Evolutionary conservation across 2,113 vertebrate genomes (phyloP).

Genomic region (Promerops cafer): DNA sequence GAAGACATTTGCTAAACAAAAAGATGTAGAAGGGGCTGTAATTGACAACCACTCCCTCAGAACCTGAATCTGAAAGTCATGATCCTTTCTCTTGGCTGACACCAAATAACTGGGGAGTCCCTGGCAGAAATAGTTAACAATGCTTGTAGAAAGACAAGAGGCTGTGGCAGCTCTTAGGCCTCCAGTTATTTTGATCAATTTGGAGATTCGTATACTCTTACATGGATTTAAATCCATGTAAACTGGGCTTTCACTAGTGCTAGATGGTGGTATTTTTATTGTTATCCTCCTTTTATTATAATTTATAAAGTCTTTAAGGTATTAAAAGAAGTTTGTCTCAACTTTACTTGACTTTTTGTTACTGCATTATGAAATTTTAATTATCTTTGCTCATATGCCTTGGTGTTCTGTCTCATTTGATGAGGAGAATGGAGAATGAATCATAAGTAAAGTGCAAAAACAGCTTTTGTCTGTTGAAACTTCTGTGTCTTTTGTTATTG

Average conservation of each 20-base stretch:
- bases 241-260: not conserved
- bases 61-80: not conserved
- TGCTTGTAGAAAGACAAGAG: not conserved
- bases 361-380: not conserved
- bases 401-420: not conserved
- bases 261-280: not conserved
- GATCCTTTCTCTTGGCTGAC: not conserved
- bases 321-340: not conserved
- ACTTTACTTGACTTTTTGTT: not conserved
- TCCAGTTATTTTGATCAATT: not conserved
- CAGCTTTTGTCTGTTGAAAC: not conserved
- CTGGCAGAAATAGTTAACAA: not conserved
- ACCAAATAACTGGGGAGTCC: not conserved
- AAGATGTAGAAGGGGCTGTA: not conserved
- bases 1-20: not conserved
- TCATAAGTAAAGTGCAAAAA: not conserved
- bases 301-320: not conserved
- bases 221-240: not conserved
- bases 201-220: not conserved
- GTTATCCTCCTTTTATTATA: not conserved
- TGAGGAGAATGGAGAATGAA: not conserved
- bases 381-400: not conserved
- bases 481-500: not conserved
- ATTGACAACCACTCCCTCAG: not conserved
- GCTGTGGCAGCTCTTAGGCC: not conserved